Percentiles rank a stretch among this genome's conserved stretches.
These are phyloP conservation scores for Buteo buteo DNA, from an alignment of 2,113 vertebrate species.

Conservation along the genomic window DNA sequence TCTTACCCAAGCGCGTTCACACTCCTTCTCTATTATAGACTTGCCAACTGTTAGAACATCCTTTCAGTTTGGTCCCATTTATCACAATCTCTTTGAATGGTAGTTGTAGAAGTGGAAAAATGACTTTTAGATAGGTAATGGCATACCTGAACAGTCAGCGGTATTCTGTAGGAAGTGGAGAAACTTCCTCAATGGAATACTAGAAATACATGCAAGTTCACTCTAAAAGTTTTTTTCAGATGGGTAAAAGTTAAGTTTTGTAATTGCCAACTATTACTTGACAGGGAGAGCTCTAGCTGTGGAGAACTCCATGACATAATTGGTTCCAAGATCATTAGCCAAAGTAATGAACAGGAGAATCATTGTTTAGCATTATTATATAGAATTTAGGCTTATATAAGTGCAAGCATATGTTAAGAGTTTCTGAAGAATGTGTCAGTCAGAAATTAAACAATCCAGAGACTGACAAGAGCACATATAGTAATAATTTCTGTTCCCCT, in stretches of 20 bases:
- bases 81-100: not conserved
- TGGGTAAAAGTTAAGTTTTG: not conserved
- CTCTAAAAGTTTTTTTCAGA: not conserved
- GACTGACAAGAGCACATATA: not conserved
- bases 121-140: not conserved
- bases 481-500: not conserved
- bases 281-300: not conserved
- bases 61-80: conserved; percentile 4
- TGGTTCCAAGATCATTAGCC: not conserved
- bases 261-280: not conserved
- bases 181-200: not conserved
- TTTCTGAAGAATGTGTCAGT: not conserved
- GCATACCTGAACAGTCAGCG: not conserved
- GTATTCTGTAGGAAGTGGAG: not conserved
- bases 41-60: not conserved
- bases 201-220: not conserved
- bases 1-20: not conserved
- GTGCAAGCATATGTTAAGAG: not conserved
- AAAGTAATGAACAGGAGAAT: not conserved
- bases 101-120: not conserved
- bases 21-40: not conserved
- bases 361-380: not conserved
- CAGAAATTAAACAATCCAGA: not conserved
- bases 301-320: not conserved
- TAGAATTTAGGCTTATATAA: not conserved